phyloP scores from a whole-genome alignment of 2,797 vertebrate genomes.

The Gymnothorax reevesii region DNA sequence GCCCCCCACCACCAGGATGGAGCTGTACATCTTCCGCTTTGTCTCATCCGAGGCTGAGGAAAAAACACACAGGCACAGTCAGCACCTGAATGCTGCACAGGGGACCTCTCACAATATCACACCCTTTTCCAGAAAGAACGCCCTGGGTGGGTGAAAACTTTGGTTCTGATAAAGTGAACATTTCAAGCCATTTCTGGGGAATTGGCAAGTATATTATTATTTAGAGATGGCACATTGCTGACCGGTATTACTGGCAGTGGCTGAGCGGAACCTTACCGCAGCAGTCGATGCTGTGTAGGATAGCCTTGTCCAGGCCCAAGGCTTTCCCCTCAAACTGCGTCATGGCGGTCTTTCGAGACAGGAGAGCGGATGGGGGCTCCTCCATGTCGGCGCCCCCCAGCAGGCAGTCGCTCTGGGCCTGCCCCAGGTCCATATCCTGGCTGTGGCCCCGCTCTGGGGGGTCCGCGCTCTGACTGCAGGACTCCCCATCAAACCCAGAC shows the following conservation, averaged over 20 bases:
- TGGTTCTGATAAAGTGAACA: background rate
- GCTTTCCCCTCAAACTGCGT: conserved; percentile 97
- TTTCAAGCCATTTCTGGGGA: background rate
- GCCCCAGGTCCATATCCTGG: conserved; percentile 84
- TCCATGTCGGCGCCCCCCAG: conserved; percentile 82
- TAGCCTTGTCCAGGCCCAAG: conserved; percentile 92
- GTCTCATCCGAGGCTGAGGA: conserved; percentile 91
- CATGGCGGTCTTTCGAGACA: conserved; percentile 86
- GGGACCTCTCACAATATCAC: background rate
- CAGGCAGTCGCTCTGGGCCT: conserved; percentile 82
- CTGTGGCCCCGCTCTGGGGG: conserved; percentile 76
- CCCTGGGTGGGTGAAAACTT: background rate
- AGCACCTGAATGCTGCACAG: background rate
- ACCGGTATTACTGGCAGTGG: background rate
- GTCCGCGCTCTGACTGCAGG: conserved; percentile 78
- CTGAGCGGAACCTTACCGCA: conserved; percentile 80
- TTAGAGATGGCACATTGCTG: background rate
- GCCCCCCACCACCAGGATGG: conserved; percentile 93
- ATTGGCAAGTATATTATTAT: too few species aligned
- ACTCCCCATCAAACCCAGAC: conserved; percentile 81
- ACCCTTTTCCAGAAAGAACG: background rate
- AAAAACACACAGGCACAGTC: background rate
- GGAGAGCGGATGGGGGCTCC: conserved; percentile 79
- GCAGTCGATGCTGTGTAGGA: conserved; percentile 98
- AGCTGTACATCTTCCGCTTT: conserved; percentile 98